A percentile compares a stretch with the other conserved stretches of the same genome.
Evolutionary conservation across 2,888 invertebrate species (phyloP).

Genomic region (Metopia argyrocephala): DNA sequence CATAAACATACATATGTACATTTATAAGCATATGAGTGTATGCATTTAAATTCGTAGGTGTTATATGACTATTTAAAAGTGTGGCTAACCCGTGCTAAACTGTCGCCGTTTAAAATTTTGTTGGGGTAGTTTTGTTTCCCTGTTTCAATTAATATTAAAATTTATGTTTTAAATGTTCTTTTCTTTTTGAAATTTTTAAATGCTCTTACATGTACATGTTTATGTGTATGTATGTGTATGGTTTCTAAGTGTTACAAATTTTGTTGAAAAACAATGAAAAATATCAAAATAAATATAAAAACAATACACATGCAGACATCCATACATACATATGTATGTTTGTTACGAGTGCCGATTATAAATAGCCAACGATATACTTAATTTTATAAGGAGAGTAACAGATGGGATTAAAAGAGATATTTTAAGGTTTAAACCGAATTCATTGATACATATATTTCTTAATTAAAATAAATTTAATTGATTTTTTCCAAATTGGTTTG

Average conservation of each 20-base stretch:
- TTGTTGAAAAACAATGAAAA: too few relatives aligned
- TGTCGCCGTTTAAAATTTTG: not conserved
- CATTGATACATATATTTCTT: too few relatives aligned
- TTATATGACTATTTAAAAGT: conserved; percentile 33
- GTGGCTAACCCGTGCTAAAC: conserved; percentile 44
- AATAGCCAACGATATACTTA: too few relatives aligned
- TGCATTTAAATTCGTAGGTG: conserved; percentile 27
- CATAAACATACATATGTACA: not conserved
- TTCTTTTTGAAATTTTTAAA: not conserved
- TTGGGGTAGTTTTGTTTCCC: conserved; percentile 24
- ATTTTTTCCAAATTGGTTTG: too few relatives aligned
- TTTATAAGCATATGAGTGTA: not conserved
- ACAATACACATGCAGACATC: too few relatives aligned
- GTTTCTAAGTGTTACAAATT: not conserved
- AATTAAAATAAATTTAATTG: too few relatives aligned
- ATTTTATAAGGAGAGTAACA: too few relatives aligned
- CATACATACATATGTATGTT: too few relatives aligned
- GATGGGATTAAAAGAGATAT: too few relatives aligned
- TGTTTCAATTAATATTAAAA: not conserved
- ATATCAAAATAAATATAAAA: too few relatives aligned
- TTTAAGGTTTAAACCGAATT: too few relatives aligned
- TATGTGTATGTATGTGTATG: not conserved
- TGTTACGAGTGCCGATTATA: not conserved
- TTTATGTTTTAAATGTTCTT: not conserved
- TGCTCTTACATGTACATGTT: too few relatives aligned